Conservation (phyloP, 2,797 vertebrate species). For the Lagorchestes hirsutus region DNA sequence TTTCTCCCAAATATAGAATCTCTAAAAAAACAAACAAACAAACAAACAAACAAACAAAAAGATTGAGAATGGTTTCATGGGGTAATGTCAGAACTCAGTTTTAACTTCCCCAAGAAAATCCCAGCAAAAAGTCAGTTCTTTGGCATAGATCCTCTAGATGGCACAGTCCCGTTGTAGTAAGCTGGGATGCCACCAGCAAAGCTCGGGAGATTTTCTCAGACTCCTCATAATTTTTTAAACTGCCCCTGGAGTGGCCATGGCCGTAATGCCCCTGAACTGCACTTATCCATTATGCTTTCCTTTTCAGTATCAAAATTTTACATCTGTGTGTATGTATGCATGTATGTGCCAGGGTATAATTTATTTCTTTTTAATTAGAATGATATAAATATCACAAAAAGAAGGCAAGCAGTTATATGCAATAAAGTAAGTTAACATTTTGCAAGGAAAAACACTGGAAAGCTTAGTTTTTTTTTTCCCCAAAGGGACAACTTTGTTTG, state of each 20-base stretch:
- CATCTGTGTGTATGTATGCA: too few relatives aligned
- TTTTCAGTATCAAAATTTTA: background rate
- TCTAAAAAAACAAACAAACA: background rate
- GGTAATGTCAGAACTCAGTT: background rate
- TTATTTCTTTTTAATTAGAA: background rate
- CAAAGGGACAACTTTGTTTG: background rate
- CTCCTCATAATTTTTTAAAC: rapidly evolving
- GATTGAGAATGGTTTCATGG: too few relatives aligned
- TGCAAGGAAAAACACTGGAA: background rate
- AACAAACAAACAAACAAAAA: background rate
- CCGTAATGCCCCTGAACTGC: background rate
- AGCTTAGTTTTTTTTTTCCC: background rate
- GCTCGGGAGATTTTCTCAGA: rapidly evolving
- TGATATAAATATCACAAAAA: conserved; percentile 12
- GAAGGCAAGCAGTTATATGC: background rate
- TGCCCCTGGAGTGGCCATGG: rapidly evolving
- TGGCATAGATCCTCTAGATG: conserved; percentile 55
- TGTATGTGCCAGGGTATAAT: background rate
- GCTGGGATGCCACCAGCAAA: rapidly evolving
- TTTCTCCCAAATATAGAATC: background rate
- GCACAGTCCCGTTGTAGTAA: conserved; percentile 8
- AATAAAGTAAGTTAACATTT: background rate
- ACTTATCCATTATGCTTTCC: background rate
- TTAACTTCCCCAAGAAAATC: rapidly evolving
- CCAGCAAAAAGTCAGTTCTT: rapidly evolving